Base-by-base conservation (phyloP, 2,797 vertebrate species). In the Alcedo quadribrachys region DNA sequence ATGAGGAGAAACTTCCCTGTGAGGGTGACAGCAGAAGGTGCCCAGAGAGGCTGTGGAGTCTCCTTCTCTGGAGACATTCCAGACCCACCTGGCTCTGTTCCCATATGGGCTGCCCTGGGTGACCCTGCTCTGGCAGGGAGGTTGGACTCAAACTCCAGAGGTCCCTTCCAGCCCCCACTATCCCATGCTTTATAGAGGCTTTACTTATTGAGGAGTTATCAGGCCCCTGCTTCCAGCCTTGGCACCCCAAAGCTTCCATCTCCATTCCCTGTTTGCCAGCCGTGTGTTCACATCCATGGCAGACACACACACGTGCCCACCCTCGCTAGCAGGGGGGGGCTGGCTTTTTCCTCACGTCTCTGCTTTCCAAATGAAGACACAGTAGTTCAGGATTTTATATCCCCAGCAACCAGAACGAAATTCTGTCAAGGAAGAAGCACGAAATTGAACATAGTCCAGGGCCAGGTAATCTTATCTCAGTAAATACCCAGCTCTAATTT, bases 291-390 rank as follows among this genome's bases (percentile, higher is more conserved):
- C 12, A 15, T 12, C 57, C 28, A 4, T 5, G 45, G 4, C 43
- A 66, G 22, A 19, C 5, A 43, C 2, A 15, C 4, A 12, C 25
- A 22, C 2, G 0, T 73, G 21, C 51, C 63, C 15, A 10, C n/a
- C 68, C 51, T 42, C 69, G 27, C 28, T 43, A 46, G 28, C 25
- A 70, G 61, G 5, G 17, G 12, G 9, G 46, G 24, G 15, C 20
- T 22, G 15, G 32, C 48, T 35, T 62, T 48, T 48, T 73, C 70
- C 32, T 76, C 57, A 1, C 11, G 25, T 27, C 32, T 50, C 62
- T 78, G 18, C 43, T 86, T 76, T 18, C 74, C 57, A 63, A 67
- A 14, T 15, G 45, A 35, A 75, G 77, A 27, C 46, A 43, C 13
- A 67, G 5, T 21, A n/a, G 25, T 17, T 81, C 25, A 20, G 20